Evolutionary conservation across 2,888 invertebrate genomes (phyloP).

Genomic region (Barypeithes pellucidus): DNA sequence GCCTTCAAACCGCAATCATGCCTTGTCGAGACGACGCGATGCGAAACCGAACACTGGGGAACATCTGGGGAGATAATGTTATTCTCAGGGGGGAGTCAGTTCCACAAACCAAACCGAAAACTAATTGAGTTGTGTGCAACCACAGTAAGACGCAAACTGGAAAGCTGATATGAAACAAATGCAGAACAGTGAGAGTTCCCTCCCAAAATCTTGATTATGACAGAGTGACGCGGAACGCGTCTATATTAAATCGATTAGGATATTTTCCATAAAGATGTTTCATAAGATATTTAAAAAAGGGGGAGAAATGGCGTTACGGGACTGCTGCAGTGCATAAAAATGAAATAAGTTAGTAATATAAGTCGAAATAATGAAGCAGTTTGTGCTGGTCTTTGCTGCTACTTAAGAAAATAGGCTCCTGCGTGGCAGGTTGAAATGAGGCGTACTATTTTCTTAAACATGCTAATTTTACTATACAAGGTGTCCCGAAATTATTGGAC

Average conservation of each 20-base stretch:
- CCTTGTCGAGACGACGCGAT: conserved; percentile 47
- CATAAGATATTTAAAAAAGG: conserved; percentile 28
- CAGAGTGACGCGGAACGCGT: conserved; percentile 45
- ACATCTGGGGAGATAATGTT: conserved; percentile 64
- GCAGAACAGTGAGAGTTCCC: conserved; percentile 58
- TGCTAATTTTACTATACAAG: too few relatives aligned
- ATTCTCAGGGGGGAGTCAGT: conserved; percentile 62
- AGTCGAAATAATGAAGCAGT: neutral
- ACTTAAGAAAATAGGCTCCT: too few relatives aligned
- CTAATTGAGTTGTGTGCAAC: conserved; percentile 67
- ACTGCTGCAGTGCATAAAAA: conserved; percentile 31
- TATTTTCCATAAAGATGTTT: conserved; percentile 40
- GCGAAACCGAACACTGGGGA: conserved; percentile 52
- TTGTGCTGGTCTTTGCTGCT: too few relatives aligned
- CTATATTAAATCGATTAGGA: conserved; percentile 48
- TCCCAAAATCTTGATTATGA: conserved; percentile 62
- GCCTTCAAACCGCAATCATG: conserved; percentile 22
- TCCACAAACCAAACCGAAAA: conserved; percentile 64
- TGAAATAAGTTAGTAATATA: conserved; percentile 28
- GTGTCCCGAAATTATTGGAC: too few relatives aligned
- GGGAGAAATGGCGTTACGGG: conserved; percentile 12
- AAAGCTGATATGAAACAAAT: conserved; percentile 64
- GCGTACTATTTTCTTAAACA: too few relatives aligned
- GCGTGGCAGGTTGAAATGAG: too few relatives aligned
- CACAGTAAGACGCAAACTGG: conserved; percentile 57